These are phyloP conservation scores for Anas capensis DNA, from an alignment of 2,797 vertebrate species.

Conservation along the genomic window DNA sequence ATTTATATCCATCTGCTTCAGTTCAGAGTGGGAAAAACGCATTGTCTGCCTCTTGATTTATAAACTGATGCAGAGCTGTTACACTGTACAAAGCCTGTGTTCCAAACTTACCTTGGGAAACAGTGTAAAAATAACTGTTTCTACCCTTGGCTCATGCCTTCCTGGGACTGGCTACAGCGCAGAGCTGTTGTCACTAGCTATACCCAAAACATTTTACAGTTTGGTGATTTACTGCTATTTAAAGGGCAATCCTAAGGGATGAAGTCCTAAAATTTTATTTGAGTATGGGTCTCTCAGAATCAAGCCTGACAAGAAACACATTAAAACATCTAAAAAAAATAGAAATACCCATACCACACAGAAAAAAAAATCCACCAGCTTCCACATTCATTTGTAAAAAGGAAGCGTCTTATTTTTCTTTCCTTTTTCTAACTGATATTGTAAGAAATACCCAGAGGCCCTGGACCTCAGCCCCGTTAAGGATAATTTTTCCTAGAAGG, in stretches of 20 bases:
- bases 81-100: background rate
- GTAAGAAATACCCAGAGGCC: background rate
- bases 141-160: rapidly evolving
- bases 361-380: background rate
- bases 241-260: background rate
- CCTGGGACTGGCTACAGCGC: background rate
- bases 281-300: rapidly evolving
- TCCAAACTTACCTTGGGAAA: background rate
- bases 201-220: background rate
- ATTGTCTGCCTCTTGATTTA: background rate
- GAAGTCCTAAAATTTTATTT: background rate
- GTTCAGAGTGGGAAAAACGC: rapidly evolving
- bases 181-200: background rate
- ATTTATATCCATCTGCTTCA: background rate
- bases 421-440: background rate
- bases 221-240: background rate
- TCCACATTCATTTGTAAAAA: background rate
- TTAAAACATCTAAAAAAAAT: background rate
- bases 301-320: background rate
- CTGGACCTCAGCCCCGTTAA: rapidly evolving
- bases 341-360: too few relatives aligned
- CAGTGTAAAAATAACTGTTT: rapidly evolving
- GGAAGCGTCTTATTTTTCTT: background rate
- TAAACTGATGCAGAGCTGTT: rapidly evolving
- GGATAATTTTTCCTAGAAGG: background rate